Evolutionary conservation across 2,888 invertebrate genomes (phyloP).

Genomic region (Corythucha ciliata): DNA sequence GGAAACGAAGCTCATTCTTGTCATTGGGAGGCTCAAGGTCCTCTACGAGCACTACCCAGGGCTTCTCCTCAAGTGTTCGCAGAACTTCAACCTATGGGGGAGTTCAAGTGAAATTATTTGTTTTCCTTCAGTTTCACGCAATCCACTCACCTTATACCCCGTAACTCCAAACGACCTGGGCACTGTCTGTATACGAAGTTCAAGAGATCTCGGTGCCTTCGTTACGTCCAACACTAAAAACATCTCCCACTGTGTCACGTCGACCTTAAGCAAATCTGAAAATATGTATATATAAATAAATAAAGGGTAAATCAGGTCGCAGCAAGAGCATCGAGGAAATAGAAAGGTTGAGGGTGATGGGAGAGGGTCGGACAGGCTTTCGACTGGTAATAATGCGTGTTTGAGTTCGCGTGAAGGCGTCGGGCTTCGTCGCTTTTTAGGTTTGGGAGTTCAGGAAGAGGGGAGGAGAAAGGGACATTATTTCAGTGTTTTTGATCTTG

Average conservation of each 20-base stretch:
- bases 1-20: constrained; percentile 22
- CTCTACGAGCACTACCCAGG: constrained; percentile 16
- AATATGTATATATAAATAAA: not conserved
- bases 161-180: constrained; percentile 22
- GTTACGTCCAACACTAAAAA: constrained; percentile 32
- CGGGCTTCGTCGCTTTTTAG: no score
- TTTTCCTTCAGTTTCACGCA: no score
- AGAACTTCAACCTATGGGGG: constrained; percentile 25
- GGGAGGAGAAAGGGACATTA: no score
- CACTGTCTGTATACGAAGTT: constrained; percentile 29
- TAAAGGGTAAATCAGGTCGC: no score
- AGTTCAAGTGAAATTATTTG: no score
- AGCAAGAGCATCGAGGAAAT: no score
- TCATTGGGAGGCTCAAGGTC: constrained; percentile 21
- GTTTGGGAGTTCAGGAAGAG: no score
- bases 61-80: constrained; percentile 24
- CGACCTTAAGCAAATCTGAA: constrained; percentile 22
- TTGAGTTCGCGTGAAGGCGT: no score
- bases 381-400: no score
- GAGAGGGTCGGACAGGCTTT: no score
- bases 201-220: constrained; percentile 25
- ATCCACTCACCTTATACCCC: constrained; percentile 25
- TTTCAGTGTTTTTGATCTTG: no score
- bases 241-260: constrained; percentile 29
- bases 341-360: no score